Conservation (phyloP, 2,888 invertebrate species). For the Clitarchus hookeri region DNA sequence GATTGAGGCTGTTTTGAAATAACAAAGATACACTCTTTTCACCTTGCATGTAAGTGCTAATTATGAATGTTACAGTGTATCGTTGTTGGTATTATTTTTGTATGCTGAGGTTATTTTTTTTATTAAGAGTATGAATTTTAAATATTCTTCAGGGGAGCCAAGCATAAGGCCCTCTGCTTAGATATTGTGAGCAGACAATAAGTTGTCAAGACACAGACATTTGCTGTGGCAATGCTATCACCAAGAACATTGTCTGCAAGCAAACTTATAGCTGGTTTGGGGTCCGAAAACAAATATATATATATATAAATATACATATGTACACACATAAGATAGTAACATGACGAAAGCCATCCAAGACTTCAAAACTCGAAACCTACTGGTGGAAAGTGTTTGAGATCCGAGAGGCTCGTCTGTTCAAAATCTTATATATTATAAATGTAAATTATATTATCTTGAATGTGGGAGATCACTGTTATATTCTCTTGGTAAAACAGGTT, state of each 20-base stretch:
- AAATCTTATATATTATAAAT: slow-evolving; percentile 39
- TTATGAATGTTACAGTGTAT: slow-evolving; percentile 25
- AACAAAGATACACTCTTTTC: slow-evolving; percentile 1
- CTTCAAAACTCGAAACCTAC: slow-evolving; percentile 27
- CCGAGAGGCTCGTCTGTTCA: slow-evolving; percentile 40
- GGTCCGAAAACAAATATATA: slow-evolving; percentile 46
- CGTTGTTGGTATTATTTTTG: slow-evolving; percentile 27
- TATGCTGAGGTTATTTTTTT: slow-evolving; percentile 38
- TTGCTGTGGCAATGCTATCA: slow-evolving; percentile 27
- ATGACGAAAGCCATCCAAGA: slow-evolving; percentile 26
- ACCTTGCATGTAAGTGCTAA: slow-evolving; percentile 7
- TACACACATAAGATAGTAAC: slow-evolving; percentile 30
- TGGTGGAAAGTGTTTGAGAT: slow-evolving; percentile 37
- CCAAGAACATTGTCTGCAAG: slow-evolving; percentile 19
- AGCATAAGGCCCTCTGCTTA: slow-evolving; percentile 32
- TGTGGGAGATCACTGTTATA: slow-evolving; percentile 11
- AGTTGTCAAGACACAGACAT: slow-evolving; percentile 35
- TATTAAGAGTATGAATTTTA: slow-evolving; percentile 26
- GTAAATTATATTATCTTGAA: slow-evolving; percentile 35
- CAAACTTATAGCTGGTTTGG: slow-evolving; percentile 47
- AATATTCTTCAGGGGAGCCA: slow-evolving; percentile 31
- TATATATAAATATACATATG: background rate
- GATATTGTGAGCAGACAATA: slow-evolving; percentile 41
- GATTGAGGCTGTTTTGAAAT: background rate
- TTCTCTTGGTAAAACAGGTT: slow-evolving; percentile 3